Base-by-base conservation (phyloP, 2,888 invertebrate genomes). In the Thecophora atra region DNA sequence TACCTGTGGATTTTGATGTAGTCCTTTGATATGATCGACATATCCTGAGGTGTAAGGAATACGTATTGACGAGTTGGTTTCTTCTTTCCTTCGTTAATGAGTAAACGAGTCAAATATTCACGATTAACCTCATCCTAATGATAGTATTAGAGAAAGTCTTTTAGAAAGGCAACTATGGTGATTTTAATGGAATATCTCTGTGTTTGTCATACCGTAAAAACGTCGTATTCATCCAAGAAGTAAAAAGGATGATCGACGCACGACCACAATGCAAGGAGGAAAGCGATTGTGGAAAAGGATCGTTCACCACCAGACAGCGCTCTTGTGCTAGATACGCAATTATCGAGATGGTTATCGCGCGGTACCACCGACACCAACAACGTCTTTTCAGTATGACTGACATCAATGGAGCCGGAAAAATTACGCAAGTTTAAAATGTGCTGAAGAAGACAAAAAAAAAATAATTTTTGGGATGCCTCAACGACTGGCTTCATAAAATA, bases 201-300 rank as follows among this genome's bases (percentile, higher is more conserved):
- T 24, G 19, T 28, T 15, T 3, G 15, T 3, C 8, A 13, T 83
- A 94, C 97, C 94, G 98, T 97, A 83, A 95, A 98, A 0, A 98
- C 97, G 83, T 98, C 98, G 84, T 97, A 98, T 89, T 99, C 98
- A 86, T 98, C 98, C 78, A 98, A 88, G 85, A 97, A 92, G 89
- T 93, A 93, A 87, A 99, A 98, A 0, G 99, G 98, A 81, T 95
- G 91, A 81, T 94, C 92, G 81, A 96, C 94, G 77, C 93, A 93
- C 73, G 95, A 93, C 99, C 99, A 99, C 44, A 99, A 89, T 42
- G 98, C 91, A 87, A 98, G 91, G 77, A 99, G 90, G 85, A 98
- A 95, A 47, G 96, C 95, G 13, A 98, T 94, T 0, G 98, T 98
- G n/a, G 96, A 92, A 87, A 94, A 99, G 2, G 97, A 97, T 72